Conservation (phyloP, 2,797 vertebrate genomes). For the Euphonia xanthogaster region DNA sequence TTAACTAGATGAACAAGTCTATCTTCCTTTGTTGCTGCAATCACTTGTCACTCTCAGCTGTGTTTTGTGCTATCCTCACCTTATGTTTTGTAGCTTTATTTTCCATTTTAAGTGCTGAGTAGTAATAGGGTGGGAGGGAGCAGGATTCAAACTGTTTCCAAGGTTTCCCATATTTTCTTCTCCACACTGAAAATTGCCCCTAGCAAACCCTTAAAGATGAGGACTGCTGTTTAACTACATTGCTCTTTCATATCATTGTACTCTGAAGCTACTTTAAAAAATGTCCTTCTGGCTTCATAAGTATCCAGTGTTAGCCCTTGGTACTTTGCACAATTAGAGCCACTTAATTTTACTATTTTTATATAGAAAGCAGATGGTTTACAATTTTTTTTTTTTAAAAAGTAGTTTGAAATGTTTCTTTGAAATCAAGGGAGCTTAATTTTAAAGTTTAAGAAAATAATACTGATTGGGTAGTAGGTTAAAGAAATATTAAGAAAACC, state of each 20-base stretch:
- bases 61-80: neutral
- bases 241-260: slow-evolving; percentile 48
- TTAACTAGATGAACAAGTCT: slow-evolving; percentile 48
- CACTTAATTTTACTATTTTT: slow-evolving; percentile 59
- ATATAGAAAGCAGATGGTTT: slow-evolving; percentile 42
- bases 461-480: neutral
- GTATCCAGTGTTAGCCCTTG: slow-evolving; percentile 33
- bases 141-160: neutral
- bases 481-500: neutral
- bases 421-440: slow-evolving; percentile 28
- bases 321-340: slow-evolving; percentile 48
- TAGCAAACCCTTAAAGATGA: slow-evolving; percentile 7
- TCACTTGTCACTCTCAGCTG: slow-evolving; percentile 45
- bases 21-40: slow-evolving; percentile 10
- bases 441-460: slow-evolving; percentile 13
- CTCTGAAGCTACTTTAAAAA: slow-evolving; percentile 40
- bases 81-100: slow-evolving; percentile 20
- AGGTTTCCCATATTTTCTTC: neutral
- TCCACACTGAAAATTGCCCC: neutral
- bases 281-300: slow-evolving; percentile 47
- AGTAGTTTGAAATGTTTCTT: slow-evolving; percentile 14
- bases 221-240: slow-evolving; percentile 16
- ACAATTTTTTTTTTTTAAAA: neutral
- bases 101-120: slow-evolving; percentile 6
- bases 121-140: neutral